Conservation (phyloP, 2,113 vertebrate genomes). For the Centropus bengalensis region DNA sequence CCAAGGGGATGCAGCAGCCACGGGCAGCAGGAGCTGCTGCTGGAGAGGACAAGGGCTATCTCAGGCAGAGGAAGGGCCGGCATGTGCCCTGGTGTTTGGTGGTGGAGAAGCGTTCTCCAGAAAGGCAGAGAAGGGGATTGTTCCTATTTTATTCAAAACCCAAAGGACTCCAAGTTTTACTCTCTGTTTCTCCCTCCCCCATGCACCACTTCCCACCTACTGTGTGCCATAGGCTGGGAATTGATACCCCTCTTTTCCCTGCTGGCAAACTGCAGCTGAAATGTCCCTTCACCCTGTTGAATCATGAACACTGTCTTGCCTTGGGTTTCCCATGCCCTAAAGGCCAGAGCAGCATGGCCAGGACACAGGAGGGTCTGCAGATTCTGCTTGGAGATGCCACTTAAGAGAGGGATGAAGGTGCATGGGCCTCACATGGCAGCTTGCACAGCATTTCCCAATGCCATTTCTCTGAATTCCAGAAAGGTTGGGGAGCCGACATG, state of each 20-base stretch:
- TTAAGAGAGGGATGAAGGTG: background rate
- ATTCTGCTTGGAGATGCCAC: background rate
- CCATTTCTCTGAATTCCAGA: background rate
- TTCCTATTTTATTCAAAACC: background rate
- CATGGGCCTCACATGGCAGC: background rate
- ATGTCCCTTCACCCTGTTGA: background rate
- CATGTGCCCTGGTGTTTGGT: background rate
- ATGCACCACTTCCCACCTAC: background rate
- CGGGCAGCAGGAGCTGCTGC: background rate
- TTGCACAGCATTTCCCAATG: background rate
- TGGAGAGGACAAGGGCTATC: background rate
- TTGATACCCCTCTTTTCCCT: background rate
- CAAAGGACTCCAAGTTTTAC: background rate
- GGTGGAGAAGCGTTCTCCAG: background rate
- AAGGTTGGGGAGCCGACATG: background rate
- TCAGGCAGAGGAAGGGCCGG: background rate
- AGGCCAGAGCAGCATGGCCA: background rate
- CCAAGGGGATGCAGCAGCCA: accelerated
- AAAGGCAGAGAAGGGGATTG: background rate
- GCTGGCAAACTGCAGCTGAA: background rate
- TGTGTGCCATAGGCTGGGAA: background rate
- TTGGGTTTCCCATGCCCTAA: background rate
- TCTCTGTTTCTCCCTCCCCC: background rate
- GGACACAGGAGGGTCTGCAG: background rate
- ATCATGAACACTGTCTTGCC: background rate